Base-by-base conservation (phyloP, 1,140 invertebrate genomes). In the Drosophila funebris region DNA sequence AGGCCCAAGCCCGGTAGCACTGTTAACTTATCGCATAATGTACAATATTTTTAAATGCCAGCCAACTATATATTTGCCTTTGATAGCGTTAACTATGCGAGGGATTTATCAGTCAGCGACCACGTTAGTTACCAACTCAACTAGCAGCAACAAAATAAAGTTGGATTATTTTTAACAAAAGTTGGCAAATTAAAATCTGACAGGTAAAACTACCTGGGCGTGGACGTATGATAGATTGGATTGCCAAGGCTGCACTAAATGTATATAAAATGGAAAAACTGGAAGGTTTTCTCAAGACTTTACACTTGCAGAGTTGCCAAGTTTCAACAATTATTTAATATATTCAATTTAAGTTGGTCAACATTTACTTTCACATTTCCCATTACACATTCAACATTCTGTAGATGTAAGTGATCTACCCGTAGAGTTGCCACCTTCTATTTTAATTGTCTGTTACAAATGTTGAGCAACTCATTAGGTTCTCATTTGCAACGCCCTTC, bases 11-110 rank as follows among this genome's bases (percentile, higher is more conserved):
- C 43, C 43, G 7, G 43, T 27, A 24, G n/a, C 41, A 44, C 44
- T 52, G 24, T 74, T 87, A 84, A 87, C 81, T 84, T 84, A 84
- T 84, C 81, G 81, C 80, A 24, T 9, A 61, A 44, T 44, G 62
- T 31, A 72, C 29, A 53, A 33, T 27, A 24, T 43, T 50, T 33
- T 46, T 43, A 36, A 60, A 56, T 31, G 60, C 54, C 46, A 29
- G 36, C n/a, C 18, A 48, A 50, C 20, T 63, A 56, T 61, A 68
- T 63, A 39, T 73, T 48, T 54, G 52, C 46, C 39, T 37, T 44
- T 60, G 75, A 83, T 82, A 83, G 75, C 73, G 57, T 39, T 63
- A 41, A 41, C 46, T 44, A 27, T 20, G 4, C 29, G 4, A 7
- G 3, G 4, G 11, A 4, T 61, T 73, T 69, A 73, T 69, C 71